phyloP scores from a whole-genome alignment of 1,140 invertebrate genomes.

The Papilio aristodemus region DNA sequence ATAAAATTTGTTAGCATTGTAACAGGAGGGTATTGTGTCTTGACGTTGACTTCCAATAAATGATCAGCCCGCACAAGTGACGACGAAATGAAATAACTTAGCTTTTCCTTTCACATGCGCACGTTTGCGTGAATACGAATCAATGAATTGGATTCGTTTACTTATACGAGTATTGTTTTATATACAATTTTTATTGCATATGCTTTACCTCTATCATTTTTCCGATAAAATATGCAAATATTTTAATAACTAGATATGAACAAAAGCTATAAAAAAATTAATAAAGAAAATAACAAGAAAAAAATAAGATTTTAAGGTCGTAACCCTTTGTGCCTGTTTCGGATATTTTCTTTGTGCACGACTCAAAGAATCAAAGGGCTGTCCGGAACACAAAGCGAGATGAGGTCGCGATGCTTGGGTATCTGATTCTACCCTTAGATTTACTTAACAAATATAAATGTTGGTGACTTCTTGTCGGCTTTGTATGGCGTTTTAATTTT shows the following conservation, averaged over 20 bases:
- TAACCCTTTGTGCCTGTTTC: slow-evolving; percentile 15
- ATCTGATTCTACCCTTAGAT: slow-evolving; percentile 3
- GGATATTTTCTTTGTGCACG: slow-evolving; percentile 10
- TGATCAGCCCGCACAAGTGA: background rate
- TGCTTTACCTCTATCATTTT: no score
- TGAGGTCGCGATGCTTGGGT: background rate
- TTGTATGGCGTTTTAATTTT: background rate
- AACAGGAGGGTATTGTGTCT: slow-evolving; percentile 2
- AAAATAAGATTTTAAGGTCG: slow-evolving; percentile 6
- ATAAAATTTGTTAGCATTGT: background rate
- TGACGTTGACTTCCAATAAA: slow-evolving; percentile 30
- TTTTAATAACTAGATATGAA: no score
- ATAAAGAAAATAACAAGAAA: background rate
- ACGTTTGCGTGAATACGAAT: background rate
- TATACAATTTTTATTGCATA: no score
- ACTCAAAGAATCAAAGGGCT: slow-evolving; percentile 7
- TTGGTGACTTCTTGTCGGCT: background rate
- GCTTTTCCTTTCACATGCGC: background rate
- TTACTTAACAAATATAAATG: background rate
- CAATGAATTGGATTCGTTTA: background rate
- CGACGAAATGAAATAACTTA: slow-evolving; percentile 32
- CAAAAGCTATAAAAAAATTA: no score
- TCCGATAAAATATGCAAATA: no score
- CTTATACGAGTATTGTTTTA: no score
- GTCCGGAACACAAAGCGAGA: slow-evolving; percentile 14